A percentile compares a stretch with the other conserved stretches of the same genome.
Evolutionary conservation across 2,113 vertebrate species (phyloP).

Genomic region (Elephantulus edwardii): DNA sequence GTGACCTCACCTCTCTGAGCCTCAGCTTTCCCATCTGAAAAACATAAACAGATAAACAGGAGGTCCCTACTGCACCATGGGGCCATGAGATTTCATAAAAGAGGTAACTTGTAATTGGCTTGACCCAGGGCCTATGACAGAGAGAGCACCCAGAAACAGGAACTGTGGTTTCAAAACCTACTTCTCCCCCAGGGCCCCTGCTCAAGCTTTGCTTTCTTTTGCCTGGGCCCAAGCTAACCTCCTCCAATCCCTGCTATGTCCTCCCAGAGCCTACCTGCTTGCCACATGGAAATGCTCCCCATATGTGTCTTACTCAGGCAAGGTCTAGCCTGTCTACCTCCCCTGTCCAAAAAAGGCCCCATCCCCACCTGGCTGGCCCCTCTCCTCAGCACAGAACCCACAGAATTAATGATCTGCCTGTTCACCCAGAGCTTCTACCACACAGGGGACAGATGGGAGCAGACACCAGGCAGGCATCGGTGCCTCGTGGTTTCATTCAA

Average conservation of each 20-base stretch:
- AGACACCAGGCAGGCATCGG: background rate
- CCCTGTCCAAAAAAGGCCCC: background rate
- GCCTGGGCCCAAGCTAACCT: background rate
- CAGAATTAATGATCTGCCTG: background rate
- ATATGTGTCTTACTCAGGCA: background rate
- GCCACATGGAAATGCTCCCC: background rate
- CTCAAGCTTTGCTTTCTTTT: background rate
- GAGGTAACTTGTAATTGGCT: background rate
- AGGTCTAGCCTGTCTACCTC: background rate
- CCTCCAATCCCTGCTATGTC: background rate
- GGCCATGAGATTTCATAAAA: background rate
- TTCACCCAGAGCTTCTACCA: background rate
- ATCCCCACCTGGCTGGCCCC: accelerated
- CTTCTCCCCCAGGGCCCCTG: background rate
- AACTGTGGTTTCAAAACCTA: conserved; percentile 19
- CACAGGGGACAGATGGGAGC: background rate
- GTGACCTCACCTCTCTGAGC: conserved; percentile 76
- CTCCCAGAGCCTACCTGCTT: background rate
- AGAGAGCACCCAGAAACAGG: conserved; percentile 20
- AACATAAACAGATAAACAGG: conserved; percentile 70
- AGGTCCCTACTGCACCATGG: conserved; percentile 36
- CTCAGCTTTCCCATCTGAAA: conserved; percentile 78
- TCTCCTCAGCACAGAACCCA: background rate
- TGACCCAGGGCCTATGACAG: background rate
- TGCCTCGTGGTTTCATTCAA: background rate